A percentile compares a stretch with the other conserved stretches of the same genome.
Conservation (phyloP, 2,113 vertebrate species). For the Lanius collurio region DNA sequence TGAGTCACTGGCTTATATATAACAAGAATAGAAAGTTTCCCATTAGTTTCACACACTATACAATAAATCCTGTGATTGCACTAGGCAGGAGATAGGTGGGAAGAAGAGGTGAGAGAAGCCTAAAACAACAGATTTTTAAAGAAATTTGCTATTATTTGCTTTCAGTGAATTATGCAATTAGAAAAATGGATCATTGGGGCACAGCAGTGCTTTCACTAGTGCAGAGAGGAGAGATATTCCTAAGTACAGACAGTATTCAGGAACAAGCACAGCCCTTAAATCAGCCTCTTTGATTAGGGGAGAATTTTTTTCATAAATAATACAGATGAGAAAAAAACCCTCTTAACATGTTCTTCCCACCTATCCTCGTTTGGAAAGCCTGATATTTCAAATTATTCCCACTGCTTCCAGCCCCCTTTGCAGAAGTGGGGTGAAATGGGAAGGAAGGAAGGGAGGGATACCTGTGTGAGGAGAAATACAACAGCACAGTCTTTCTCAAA, state of each 20-base stretch:
- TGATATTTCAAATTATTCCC: not conserved
- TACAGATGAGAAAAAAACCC: not conserved
- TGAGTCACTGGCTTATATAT: not conserved
- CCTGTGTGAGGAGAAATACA: not conserved
- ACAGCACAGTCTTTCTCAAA: not conserved
- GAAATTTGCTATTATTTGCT: not conserved
- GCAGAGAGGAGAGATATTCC: not conserved
- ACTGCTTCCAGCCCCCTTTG: not conserved
- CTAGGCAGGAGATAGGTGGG: not conserved
- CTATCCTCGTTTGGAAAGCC: not conserved
- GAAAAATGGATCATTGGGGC: not conserved
- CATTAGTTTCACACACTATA: not conserved
- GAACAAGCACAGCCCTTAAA: not conserved
- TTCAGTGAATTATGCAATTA: not conserved
- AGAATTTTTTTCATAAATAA: not conserved
- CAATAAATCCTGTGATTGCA: not conserved
- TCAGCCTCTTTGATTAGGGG: not conserved
- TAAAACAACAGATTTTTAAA: not conserved
- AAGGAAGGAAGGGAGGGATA: not conserved
- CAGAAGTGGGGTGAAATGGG: not conserved
- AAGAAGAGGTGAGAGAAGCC: not conserved
- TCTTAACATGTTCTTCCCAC: not conserved
- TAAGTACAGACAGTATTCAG: not conserved
- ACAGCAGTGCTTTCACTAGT: not conserved
- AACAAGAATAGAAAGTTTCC: not conserved